Conservation (phyloP, 2,797 vertebrate genomes). For the Zalophus californianus region DNA sequence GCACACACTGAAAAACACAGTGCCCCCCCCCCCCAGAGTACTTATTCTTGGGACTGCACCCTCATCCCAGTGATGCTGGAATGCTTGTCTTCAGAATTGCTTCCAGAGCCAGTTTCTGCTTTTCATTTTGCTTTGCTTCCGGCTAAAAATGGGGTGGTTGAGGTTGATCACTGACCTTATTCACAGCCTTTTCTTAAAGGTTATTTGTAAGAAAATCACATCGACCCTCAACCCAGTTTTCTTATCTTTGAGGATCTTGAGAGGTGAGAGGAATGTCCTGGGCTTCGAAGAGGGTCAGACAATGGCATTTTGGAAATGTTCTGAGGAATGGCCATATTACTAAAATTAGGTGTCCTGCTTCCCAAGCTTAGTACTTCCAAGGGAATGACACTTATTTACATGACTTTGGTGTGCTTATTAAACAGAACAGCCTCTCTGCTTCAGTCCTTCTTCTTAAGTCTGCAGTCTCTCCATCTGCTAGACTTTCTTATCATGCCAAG, state of each 20-base stretch:
- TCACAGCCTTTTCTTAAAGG: not conserved
- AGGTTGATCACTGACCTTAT: not conserved
- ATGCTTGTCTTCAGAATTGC: not conserved
- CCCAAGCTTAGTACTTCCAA: not conserved
- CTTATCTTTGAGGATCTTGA: not conserved
- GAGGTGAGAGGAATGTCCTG: not conserved
- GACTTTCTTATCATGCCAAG: not conserved
- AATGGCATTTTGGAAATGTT: not conserved
- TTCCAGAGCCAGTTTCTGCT: not conserved
- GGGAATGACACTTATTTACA: slow-evolving; percentile 32
- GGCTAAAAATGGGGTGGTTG: not conserved
- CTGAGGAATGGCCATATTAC: not conserved
- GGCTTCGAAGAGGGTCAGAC: not conserved
- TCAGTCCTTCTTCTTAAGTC: not conserved
- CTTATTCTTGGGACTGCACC: not conserved
- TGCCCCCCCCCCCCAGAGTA: not conserved
- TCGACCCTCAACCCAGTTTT: not conserved
- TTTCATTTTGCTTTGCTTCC: slow-evolving; percentile 57
- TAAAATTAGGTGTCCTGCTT: not conserved
- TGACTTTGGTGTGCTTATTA: slow-evolving; percentile 10
- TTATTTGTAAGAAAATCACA: slow-evolving; percentile 59
- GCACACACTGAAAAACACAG: not conserved
- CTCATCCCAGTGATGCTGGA: not conserved
- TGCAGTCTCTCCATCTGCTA: not conserved
- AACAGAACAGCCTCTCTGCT: not conserved